Conservation (phyloP, 2,888 invertebrate species). For the Hydroisotoma schaefferi region DNA sequence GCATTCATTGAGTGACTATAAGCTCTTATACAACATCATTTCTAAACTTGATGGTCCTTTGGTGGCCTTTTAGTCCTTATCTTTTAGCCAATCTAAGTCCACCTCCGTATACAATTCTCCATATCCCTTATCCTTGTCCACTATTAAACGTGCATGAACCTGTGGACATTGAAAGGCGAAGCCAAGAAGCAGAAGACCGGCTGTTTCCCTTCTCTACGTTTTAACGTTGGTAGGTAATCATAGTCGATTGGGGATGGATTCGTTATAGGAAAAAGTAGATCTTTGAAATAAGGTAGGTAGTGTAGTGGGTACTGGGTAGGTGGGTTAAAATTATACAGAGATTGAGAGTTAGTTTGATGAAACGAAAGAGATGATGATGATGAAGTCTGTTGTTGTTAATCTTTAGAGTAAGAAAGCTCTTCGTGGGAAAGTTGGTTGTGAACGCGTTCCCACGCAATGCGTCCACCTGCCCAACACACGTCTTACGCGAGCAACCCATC, state of each 20-base stretch:
- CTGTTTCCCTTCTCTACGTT: not conserved
- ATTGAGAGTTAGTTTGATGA: not conserved
- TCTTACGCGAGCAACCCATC: constrained; percentile 43
- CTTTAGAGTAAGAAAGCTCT: constrained; percentile 16
- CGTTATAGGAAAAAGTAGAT: no score
- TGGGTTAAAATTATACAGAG: not conserved
- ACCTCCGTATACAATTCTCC: not conserved
- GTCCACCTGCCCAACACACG: constrained; percentile 49
- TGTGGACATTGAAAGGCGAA: not conserved
- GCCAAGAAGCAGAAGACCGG: constrained; percentile 13
- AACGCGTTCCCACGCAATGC: constrained; percentile 51
- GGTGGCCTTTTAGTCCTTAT: constrained; percentile 9
- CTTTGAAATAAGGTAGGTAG: no score
- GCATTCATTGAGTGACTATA: not conserved
- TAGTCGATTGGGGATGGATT: no score
- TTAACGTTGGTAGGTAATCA: not conserved
- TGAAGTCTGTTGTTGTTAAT: constrained; percentile 8
- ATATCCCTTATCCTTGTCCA: no score
- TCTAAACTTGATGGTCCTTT: constrained; percentile 3
- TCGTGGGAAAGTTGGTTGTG: constrained; percentile 50
- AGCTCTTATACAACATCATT: not conserved
- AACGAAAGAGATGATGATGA: constrained; percentile 8
- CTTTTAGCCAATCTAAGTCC: constrained; percentile 2
- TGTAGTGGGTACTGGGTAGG: no score
- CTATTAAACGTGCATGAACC: not conserved